Percentiles rank a stretch among this genome's conserved stretches.
Evolutionary conservation across 2,797 vertebrate genomes (phyloP).

Genomic region (Hypotaenidia okinawae): DNA sequence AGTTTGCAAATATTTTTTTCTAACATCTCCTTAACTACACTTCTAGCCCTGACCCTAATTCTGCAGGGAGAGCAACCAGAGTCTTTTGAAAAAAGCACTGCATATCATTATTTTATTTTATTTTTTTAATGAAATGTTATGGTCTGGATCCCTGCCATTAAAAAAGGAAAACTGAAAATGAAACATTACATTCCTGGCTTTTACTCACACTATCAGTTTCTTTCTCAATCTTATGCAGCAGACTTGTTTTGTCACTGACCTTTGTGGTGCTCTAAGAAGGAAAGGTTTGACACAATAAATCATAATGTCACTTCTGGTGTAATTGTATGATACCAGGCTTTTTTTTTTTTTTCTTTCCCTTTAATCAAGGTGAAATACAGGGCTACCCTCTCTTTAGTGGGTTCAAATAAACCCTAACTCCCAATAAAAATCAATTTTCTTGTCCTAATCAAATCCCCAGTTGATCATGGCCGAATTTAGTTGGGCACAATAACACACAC

Average conservation of each 20-base stretch:
- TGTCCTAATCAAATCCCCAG: conserved; percentile 16
- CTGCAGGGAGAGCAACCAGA: not conserved
- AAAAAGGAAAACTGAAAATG: not conserved
- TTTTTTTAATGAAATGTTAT: not conserved
- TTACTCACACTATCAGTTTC: conserved; percentile 2
- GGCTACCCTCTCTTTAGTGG: not conserved
- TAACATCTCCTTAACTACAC: not conserved
- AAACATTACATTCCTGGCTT: conserved; percentile 42
- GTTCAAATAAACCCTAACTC: conserved; percentile 34
- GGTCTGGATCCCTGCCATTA: not conserved
- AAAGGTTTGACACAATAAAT: conserved; percentile 50
- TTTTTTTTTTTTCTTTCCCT: not conserved
- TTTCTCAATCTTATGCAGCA: not conserved
- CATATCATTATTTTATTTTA: not conserved
- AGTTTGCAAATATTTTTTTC: not conserved
- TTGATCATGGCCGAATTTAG: not conserved
- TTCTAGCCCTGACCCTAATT: not conserved
- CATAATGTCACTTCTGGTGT: conserved; percentile 43
- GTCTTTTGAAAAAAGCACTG: not conserved
- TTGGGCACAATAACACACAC: not conserved
- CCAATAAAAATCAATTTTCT: conserved; percentile 54
- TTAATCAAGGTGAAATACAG: conserved; percentile 62
- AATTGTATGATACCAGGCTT: conserved; percentile 45
- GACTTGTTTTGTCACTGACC: conserved; percentile 36
- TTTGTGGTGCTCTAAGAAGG: conserved; percentile 16